phyloP scores from a whole-genome alignment of 2,888 invertebrate species.

The Bombyx huttoni region DNA sequence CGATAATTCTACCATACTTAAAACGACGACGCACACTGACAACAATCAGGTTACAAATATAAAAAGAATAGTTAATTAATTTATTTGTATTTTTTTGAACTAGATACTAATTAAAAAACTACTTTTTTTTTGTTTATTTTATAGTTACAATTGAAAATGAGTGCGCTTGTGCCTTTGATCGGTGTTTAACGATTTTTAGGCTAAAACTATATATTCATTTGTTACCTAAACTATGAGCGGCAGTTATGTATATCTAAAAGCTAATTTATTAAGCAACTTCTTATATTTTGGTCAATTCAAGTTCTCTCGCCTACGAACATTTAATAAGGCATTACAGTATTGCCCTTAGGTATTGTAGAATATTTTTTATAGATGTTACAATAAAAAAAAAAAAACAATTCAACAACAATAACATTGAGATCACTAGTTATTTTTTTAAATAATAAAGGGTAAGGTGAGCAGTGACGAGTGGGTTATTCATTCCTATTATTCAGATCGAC shows the following conservation, averaged over 20 bases:
- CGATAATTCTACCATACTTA: conserved; percentile 36
- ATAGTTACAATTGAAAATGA: too few relatives aligned
- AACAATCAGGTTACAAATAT: conserved; percentile 57
- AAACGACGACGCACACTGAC: conserved; percentile 50
- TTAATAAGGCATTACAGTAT: conserved; percentile 44
- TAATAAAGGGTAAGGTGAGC: neutral
- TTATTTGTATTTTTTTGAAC: conserved; percentile 33
- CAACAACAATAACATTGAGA: conserved; percentile 52
- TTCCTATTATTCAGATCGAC: too few relatives aligned
- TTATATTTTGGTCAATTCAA: conserved; percentile 47
- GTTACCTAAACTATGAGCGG: too few relatives aligned
- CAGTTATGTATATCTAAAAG: conserved; percentile 19
- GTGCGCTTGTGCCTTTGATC: too few relatives aligned
- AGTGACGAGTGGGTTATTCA: neutral
- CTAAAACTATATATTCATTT: too few relatives aligned
- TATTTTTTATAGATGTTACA: conserved; percentile 10
- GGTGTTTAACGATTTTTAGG: too few relatives aligned
- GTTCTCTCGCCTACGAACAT: conserved; percentile 33
- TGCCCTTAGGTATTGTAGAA: conserved; percentile 29
- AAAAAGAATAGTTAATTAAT: conserved; percentile 43
- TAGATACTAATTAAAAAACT: conserved; percentile 34
- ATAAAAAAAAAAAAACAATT: conserved; percentile 6
- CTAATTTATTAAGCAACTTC: conserved; percentile 38
- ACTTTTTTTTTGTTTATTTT: conserved; percentile 49
- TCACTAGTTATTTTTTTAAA: conserved; percentile 25